Evolutionary conservation across 2,888 invertebrate species (phyloP).

Genomic region (Cosmopolites sordidus): DNA sequence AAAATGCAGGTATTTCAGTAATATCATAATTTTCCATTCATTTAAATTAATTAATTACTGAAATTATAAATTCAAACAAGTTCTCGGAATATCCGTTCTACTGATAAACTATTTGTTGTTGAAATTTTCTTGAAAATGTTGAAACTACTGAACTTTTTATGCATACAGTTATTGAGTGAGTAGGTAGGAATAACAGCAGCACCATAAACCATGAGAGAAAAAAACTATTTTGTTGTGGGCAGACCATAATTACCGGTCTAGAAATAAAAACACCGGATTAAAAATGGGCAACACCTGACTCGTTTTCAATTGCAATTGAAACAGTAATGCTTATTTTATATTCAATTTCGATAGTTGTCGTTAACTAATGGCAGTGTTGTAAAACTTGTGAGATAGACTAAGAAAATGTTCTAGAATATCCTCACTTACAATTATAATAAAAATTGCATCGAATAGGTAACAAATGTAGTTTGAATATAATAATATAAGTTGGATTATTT

Average conservation of each 20-base stretch:
- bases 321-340: no score
- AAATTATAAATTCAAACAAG: background rate
- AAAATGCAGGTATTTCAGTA: no score
- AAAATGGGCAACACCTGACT: background rate
- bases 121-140: background rate
- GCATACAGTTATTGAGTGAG: background rate
- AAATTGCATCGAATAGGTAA: no score
- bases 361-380: no score
- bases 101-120: background rate
- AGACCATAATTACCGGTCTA: background rate
- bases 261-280: background rate
- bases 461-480: no score
- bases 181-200: background rate
- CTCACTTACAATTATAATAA: no score
- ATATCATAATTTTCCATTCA: no score
- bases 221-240: background rate
- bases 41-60: background rate
- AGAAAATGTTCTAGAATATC: no score
- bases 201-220: background rate
- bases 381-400: no score
- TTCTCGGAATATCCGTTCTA: background rate
- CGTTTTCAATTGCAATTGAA: no score
- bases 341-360: no score
- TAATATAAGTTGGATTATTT: no score
- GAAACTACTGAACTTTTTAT: background rate